A percentile compares a stretch with the other conserved stretches of the same genome.
Evolutionary conservation across 2,888 invertebrate genomes (phyloP).

Genomic region (Cataglyphis rosenhaueri): DNA sequence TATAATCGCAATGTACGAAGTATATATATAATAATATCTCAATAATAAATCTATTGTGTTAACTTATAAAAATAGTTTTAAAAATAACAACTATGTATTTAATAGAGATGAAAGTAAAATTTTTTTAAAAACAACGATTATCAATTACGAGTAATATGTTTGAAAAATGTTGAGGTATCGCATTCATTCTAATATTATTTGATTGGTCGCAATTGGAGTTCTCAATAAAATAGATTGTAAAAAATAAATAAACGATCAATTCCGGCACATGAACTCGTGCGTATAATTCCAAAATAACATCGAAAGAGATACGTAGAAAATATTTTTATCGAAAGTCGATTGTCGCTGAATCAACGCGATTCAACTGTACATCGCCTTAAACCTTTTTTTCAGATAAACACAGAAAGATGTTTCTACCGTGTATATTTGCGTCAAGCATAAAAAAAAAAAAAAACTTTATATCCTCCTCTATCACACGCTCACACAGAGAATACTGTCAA

Average conservation of each 20-base stretch:
- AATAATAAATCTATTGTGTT: neutral
- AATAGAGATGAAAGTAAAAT: neutral
- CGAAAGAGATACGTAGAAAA: slow-evolving; percentile 46
- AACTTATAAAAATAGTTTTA: neutral
- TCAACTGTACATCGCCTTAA: slow-evolving; percentile 70
- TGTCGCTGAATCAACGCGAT: slow-evolving; percentile 62
- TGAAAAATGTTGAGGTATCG: neutral
- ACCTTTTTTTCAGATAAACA: slow-evolving; percentile 79
- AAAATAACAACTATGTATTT: neutral
- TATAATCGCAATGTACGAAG: too few relatives aligned
- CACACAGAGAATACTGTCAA: slow-evolving; percentile 73
- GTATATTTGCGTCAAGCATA: slow-evolving; percentile 74
- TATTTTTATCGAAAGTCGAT: slow-evolving; percentile 61
- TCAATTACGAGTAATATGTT: slow-evolving; percentile 6
- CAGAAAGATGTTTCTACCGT: slow-evolving; percentile 74
- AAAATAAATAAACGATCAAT: slow-evolving; percentile 22
- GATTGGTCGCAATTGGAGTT: slow-evolving; percentile 8
- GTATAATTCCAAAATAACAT: slow-evolving; percentile 42
- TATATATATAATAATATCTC: neutral
- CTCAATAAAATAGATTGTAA: slow-evolving; percentile 24
- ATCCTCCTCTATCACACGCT: slow-evolving; percentile 69
- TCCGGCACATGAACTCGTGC: slow-evolving; percentile 24
- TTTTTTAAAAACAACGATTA: neutral
- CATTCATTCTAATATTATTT: neutral
- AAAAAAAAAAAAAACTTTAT: slow-evolving; percentile 50